Conservation (phyloP, 2,888 invertebrate genomes). For the Allygus modestus region DNA sequence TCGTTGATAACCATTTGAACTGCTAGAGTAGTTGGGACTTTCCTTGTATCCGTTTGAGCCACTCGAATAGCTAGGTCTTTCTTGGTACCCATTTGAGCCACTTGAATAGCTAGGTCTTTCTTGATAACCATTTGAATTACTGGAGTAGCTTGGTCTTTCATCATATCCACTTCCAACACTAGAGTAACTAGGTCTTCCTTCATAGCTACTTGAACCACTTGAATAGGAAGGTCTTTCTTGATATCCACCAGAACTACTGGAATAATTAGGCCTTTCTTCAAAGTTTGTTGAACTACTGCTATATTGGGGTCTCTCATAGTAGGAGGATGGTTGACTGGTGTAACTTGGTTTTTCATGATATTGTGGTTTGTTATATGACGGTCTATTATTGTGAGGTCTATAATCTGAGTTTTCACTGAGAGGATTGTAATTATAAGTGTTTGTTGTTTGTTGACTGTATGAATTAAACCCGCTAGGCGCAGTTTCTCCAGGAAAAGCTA, state of each 20-base stretch:
- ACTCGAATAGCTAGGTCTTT: conserved; percentile 17
- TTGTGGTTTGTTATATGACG: conserved; percentile 18
- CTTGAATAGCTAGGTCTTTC: conserved; percentile 8
- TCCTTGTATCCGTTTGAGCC: not conserved
- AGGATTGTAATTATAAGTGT: conserved; percentile 3
- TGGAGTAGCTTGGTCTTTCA: conserved; percentile 9
- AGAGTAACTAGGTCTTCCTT: conserved; percentile 9
- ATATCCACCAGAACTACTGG: not conserved
- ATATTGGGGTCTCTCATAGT: conserved; percentile 20
- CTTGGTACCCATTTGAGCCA: not conserved
- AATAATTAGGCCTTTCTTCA: conserved; percentile 5
- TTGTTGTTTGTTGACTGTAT: not conserved
- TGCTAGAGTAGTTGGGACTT: not conserved
- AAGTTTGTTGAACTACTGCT: not conserved
- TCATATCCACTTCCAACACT: not conserved
- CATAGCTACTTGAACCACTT: not conserved
- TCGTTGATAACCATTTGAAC: not conserved
- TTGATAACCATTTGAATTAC: not conserved
- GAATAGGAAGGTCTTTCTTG: conserved; percentile 16
- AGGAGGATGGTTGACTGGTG: not conserved
- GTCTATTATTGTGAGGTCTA: conserved; percentile 26
- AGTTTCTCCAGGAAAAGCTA: conserved; percentile 20
- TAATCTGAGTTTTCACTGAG: conserved; percentile 6
- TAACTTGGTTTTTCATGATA: conserved; percentile 26
- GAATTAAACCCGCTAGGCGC: not conserved